Conservation (phyloP, 2,888 invertebrate genomes). For the Deroplatys truncata region DNA sequence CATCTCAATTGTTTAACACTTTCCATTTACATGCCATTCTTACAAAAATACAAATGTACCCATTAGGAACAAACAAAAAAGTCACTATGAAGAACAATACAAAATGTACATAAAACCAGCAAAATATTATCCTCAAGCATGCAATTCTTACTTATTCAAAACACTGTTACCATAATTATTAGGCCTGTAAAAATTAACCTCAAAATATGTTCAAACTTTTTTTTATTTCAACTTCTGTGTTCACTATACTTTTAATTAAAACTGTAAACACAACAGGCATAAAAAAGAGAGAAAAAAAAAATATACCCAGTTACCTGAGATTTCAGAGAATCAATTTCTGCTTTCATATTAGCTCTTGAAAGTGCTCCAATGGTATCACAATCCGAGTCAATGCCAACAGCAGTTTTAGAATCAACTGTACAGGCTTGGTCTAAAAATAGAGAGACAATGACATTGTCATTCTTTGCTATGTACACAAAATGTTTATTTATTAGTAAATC, state of each 20-base stretch:
- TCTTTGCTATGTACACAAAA: not conserved
- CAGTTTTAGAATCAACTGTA: slow-evolving; percentile 2
- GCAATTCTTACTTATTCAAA: too few species aligned
- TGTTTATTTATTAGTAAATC: not conserved
- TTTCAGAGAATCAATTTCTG: not conserved
- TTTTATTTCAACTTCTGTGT: not conserved
- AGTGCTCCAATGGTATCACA: slow-evolving; percentile 12
- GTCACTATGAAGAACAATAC: too few species aligned
- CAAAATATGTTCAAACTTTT: not conserved
- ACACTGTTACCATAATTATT: not conserved
- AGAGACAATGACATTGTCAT: not conserved
- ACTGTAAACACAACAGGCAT: too few species aligned
- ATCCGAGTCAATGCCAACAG: slow-evolving; percentile 20
- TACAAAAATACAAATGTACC: too few species aligned
- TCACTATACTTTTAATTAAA: too few species aligned
- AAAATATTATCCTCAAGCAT: too few species aligned
- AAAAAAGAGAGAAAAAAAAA: not conserved
- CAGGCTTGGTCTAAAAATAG: slow-evolving; percentile 14
- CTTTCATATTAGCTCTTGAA: slow-evolving; percentile 8
- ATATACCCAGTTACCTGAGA: not conserved
- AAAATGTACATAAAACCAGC: too few species aligned
- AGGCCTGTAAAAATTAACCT: not conserved
- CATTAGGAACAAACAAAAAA: too few species aligned
- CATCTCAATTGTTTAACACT: too few species aligned
- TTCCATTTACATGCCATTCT: too few species aligned